These are phyloP conservation scores for Bradypus variegatus DNA, from an alignment of 2,797 vertebrate species.

Conservation along the genomic window DNA sequence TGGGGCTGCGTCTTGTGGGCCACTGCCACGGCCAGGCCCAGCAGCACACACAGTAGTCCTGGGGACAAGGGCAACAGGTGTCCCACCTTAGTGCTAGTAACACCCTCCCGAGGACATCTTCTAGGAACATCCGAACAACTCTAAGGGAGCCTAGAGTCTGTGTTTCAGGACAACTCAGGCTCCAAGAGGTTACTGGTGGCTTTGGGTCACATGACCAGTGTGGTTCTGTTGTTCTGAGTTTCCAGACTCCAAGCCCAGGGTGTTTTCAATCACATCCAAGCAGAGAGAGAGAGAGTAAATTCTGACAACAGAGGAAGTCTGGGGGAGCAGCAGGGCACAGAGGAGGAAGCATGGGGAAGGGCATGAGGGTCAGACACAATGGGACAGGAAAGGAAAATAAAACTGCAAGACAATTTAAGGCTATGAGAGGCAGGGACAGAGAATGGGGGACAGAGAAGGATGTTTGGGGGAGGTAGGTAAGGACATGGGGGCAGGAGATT, in stretches of 20 bases:
- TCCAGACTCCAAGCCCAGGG: not conserved
- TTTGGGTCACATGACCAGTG: not conserved
- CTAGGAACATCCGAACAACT: not conserved
- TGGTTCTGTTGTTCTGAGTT: not conserved
- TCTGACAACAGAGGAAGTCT: not conserved
- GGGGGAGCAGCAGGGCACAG: not conserved
- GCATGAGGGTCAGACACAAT: not conserved
- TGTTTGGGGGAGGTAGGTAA: not conserved
- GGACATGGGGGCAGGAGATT: not conserved
- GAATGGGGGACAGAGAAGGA: not conserved
- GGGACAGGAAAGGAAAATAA: not conserved
- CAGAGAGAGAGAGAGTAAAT: not conserved
- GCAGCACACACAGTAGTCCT: constrained; percentile 84
- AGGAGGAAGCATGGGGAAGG: not conserved
- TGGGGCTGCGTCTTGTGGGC: constrained; percentile 77
- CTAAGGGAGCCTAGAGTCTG: not conserved
- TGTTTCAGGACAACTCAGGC: not conserved
- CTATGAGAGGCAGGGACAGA: not conserved
- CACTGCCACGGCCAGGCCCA: constrained; percentile 77
- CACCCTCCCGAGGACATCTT: not conserved
- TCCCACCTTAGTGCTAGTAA: not conserved
- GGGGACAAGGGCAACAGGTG: not conserved
- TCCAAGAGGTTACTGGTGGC: not conserved
- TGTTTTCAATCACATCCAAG: not conserved
- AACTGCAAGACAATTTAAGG: not conserved